Conservation (phyloP, 2,797 vertebrate genomes). For the Hoplostethus mediterraneus region DNA sequence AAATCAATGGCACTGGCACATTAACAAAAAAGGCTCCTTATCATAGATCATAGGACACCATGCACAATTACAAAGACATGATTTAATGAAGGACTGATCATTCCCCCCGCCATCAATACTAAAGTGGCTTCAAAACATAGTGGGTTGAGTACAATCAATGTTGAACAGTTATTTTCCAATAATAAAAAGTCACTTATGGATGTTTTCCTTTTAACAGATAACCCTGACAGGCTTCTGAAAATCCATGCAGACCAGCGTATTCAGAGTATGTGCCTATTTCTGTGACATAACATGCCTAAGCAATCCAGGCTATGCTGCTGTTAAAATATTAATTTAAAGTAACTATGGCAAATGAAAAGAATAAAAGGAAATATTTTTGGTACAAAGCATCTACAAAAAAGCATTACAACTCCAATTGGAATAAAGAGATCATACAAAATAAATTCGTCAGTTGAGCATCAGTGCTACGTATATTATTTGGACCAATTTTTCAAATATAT, state of each 20-base stretch:
- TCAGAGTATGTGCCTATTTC: slow-evolving; percentile 85
- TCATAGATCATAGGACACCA: slow-evolving; percentile 70
- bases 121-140: slow-evolving; percentile 85
- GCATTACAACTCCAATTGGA: slow-evolving; percentile 91
- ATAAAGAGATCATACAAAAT: slow-evolving; percentile 91
- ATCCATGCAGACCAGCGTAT: slow-evolving; percentile 77
- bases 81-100: slow-evolving; percentile 79
- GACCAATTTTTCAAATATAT: slow-evolving; percentile 91
- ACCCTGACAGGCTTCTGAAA: slow-evolving; percentile 77
- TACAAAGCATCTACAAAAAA: slow-evolving; percentile 96
- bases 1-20: slow-evolving; percentile 62
- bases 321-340: slow-evolving; percentile 86
- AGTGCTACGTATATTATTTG: slow-evolving; percentile 91
- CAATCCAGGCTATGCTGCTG: slow-evolving; percentile 82
- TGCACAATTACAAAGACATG: slow-evolving; percentile 72
- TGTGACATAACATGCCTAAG: slow-evolving; percentile 83
- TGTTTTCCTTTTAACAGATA: slow-evolving; percentile 71
- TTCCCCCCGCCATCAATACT: slow-evolving; percentile 77
- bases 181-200: slow-evolving; percentile 71
- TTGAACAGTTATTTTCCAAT: slow-evolving; percentile 72
- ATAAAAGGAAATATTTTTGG: slow-evolving; percentile 87
- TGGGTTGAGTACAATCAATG: slow-evolving; percentile 81
- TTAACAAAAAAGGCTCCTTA: slow-evolving; percentile 57
- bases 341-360: slow-evolving; percentile 77
- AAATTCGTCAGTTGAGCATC: slow-evolving; percentile 89